Evolutionary conservation across 37 sponge, comb jelly and placozoan species (phyloP).

Genomic region (Mnemiopsis leidyi): DNA sequence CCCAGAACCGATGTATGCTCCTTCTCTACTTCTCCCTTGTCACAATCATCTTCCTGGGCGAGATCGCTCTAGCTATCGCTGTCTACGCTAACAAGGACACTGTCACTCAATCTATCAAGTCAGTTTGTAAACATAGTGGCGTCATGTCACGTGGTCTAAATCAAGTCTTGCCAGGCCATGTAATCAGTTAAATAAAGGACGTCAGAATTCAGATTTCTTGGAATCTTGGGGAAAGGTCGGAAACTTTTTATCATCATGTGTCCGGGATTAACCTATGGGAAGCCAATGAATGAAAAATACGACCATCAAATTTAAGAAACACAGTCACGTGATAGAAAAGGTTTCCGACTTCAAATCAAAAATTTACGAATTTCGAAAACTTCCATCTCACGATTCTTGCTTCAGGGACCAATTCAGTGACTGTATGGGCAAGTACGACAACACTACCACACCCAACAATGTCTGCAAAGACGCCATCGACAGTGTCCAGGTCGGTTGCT

Average conservation of each 20-base stretch:
- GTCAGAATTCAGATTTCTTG: no score
- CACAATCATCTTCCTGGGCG: constrained; percentile 47
- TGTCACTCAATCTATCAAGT: not conserved
- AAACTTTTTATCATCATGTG: no score
- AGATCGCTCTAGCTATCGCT: constrained; percentile 58
- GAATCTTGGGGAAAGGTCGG: no score
- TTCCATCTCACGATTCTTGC: no score
- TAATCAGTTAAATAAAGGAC: no score
- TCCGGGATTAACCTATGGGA: no score
- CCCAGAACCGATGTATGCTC: constrained; percentile 50
- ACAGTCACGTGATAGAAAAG: no score
- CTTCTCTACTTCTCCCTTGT: constrained; percentile 42
- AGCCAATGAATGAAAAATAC: no score
- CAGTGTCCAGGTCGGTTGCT: not conserved
- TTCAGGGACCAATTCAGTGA: constrained; percentile 42
- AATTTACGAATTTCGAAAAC: no score
- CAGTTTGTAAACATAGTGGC: not conserved
- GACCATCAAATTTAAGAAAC: no score
- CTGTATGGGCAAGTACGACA: constrained; percentile 42
- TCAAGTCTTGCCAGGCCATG: no score
- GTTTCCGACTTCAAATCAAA: no score
- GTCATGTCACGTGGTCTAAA: not conserved
- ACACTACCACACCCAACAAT: not conserved
- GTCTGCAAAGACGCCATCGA: constrained; percentile 27
- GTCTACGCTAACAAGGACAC: constrained; percentile 50